Conservation (phyloP, 1,140 invertebrate genomes). For the Panagrolaimus sp. region DNA sequence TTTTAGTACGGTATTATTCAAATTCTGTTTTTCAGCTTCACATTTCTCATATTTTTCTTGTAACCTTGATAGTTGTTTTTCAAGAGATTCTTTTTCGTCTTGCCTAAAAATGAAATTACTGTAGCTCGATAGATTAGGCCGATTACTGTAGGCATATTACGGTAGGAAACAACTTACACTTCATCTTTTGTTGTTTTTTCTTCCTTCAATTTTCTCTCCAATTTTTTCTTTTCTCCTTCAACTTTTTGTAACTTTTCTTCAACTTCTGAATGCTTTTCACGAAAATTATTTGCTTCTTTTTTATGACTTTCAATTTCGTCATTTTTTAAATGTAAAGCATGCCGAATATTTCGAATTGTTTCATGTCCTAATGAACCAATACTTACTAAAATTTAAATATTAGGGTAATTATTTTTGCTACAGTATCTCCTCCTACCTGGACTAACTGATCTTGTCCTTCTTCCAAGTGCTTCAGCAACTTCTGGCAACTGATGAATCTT, state of each 20-base stretch:
- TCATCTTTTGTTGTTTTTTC: not conserved
- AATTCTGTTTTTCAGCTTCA: not conserved
- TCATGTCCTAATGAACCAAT: constrained; percentile 5
- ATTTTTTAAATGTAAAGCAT: not conserved
- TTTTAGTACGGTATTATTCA: not conserved
- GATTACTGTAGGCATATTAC: too few species aligned
- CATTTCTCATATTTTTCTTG: not conserved
- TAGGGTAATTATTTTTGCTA: not conserved
- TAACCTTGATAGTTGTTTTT: not conserved
- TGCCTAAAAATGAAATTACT: not conserved
- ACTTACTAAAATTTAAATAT: not conserved
- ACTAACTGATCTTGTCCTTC: not conserved
- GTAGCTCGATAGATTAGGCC: too few species aligned
- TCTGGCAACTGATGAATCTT: constrained; percentile 9
- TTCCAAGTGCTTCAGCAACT: constrained; percentile 8
- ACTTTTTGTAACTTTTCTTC: not conserved
- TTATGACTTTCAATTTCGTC: not conserved
- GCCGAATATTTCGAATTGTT: constrained; percentile 8
- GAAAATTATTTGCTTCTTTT: not conserved
- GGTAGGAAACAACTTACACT: not conserved
- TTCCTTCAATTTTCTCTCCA: constrained; percentile 5
- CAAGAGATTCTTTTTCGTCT: not conserved
- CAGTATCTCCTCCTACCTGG: not conserved
- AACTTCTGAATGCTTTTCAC: not conserved
- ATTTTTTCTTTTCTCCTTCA: not conserved